Conservation (phyloP, 2,797 vertebrate genomes). For the Perdix hodgsoniae region DNA sequence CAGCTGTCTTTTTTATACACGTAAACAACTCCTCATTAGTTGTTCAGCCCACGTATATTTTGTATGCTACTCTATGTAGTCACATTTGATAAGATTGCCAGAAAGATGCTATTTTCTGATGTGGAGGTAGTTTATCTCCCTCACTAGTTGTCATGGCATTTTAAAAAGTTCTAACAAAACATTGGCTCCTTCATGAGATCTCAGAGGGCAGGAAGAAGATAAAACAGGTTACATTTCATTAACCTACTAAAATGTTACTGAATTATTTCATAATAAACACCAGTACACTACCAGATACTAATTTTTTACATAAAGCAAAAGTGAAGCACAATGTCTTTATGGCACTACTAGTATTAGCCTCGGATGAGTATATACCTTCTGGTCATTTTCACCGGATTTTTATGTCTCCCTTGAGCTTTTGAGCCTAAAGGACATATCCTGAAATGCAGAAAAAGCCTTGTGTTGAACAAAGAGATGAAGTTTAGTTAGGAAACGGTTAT, state of each 20-base stretch:
- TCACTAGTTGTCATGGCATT: conserved; percentile 38
- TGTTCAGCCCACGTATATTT: not conserved
- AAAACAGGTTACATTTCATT: conserved; percentile 22
- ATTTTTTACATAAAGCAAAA: conserved; percentile 4
- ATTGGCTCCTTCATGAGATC: not conserved
- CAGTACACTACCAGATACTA: not conserved
- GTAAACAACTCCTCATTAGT: not conserved
- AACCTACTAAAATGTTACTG: conserved; percentile 12
- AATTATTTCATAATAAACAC: conserved; percentile 5
- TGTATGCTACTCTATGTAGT: not conserved
- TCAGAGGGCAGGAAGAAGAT: not conserved
- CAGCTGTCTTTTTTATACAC: not conserved
- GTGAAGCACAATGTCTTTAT: not conserved
- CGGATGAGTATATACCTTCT: not conserved
- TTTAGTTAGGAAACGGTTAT: not conserved
- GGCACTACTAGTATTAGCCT: not conserved
- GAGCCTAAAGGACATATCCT: not conserved
- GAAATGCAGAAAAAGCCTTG: not conserved
- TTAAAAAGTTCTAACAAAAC: conserved; percentile 53
- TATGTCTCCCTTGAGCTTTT: not conserved
- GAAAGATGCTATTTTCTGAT: conserved; percentile 61
- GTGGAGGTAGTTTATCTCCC: conserved; percentile 42
- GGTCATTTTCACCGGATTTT: not conserved
- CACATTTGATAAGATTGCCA: conserved; percentile 39
- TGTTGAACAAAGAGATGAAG: not conserved